Base-by-base conservation (phyloP, 1,140 invertebrate species). In the Lysiphlebus fabarum region DNA sequence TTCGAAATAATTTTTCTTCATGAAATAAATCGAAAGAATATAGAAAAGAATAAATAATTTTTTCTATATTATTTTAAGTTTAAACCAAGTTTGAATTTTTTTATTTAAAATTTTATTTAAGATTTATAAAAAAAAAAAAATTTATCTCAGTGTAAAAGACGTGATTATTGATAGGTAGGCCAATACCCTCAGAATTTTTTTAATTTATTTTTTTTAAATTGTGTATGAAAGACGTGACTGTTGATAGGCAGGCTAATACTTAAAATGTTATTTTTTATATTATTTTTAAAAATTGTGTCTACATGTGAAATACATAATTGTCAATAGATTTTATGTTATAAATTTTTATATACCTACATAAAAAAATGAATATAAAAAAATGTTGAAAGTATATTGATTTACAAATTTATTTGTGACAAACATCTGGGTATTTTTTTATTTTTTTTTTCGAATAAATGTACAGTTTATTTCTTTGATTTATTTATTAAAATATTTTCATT, bases 131-230 rank as follows among this genome's bases (percentile, higher is more conserved):
- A 47, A 47, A 6, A 37, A 1, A 40, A 26, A 7, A 33, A 11
- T 11, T 49, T 48, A 33, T 11, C 4, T n/a, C n/a, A 33, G 53
- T 38, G 11, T 40, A 56, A 45, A 34, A 59, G 38, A 72, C 70
- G 70, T 72, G 70, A 70, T 67, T 63, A 53, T 68, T 64, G 65
- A 68, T 70, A 70, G 71, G 63, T 34, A 73, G 63, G 70, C 70
- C 61, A 71, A 70, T 73, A 50, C 8, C 34, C 37, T 10, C 41
- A 9, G 55, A 55, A 50, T 42, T n/a, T 26, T 42, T 43, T 12
- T n/a, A 58, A 49, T 45, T 33, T 36, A 54, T 40, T 56, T 57
- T 53, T 71, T 70, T 70, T 67, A 63, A 71, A 53, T 45, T 59
- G 54, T 59, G 17, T 14, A 47, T 45, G 36, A 40, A 8, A 50